Evolutionary conservation across 1,140 invertebrate species (phyloP).

Genomic region (Drosophila sturtevanti): DNA sequence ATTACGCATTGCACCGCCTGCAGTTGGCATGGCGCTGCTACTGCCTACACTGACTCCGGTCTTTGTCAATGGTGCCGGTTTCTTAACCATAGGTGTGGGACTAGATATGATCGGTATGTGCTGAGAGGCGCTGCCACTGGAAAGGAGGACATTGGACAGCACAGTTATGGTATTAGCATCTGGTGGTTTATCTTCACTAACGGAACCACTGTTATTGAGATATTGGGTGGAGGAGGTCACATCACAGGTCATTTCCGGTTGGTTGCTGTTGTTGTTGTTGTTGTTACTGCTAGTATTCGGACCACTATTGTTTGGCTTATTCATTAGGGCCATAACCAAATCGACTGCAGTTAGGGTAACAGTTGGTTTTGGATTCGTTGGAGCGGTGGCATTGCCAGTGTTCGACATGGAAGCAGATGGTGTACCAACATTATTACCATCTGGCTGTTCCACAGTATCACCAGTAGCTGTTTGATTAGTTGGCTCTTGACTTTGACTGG

Average conservation of each 20-base stretch:
- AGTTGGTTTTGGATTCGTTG: constrained; percentile 48
- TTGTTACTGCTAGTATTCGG: constrained; percentile 21
- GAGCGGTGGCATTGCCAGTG: constrained; percentile 40
- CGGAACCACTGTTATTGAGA: constrained; percentile 45
- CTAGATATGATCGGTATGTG: constrained; percentile 80
- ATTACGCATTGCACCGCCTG: constrained; percentile 51
- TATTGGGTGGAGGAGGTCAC: constrained; percentile 56
- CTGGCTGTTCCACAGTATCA: constrained; percentile 35
- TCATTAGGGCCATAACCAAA: constrained; percentile 81
- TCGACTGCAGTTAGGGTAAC: constrained; percentile 72
- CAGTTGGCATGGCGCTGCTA: constrained; percentile 66
- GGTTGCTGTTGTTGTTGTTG: constrained; percentile 61
- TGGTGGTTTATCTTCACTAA: constrained; percentile 45
- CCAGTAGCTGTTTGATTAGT: constrained; percentile 16
- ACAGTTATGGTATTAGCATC: constrained; percentile 69
- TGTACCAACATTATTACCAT: constrained; percentile 31
- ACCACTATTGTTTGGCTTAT: constrained; percentile 59
- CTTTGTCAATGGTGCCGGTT: constrained; percentile 73
- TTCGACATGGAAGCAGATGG: constrained; percentile 16
- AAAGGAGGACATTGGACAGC: constrained; percentile 72
- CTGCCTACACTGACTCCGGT: constrained; percentile 72
- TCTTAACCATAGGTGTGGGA: constrained; percentile 56
- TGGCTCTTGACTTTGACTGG: constrained; percentile 41
- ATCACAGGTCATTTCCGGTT: constrained; percentile 49
- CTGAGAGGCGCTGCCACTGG: constrained; percentile 56